Evolutionary conservation across 2,797 vertebrate species (phyloP), one percentile per base, ranked within the genome.

Genomic region (Xenentodon cancila): DNA sequence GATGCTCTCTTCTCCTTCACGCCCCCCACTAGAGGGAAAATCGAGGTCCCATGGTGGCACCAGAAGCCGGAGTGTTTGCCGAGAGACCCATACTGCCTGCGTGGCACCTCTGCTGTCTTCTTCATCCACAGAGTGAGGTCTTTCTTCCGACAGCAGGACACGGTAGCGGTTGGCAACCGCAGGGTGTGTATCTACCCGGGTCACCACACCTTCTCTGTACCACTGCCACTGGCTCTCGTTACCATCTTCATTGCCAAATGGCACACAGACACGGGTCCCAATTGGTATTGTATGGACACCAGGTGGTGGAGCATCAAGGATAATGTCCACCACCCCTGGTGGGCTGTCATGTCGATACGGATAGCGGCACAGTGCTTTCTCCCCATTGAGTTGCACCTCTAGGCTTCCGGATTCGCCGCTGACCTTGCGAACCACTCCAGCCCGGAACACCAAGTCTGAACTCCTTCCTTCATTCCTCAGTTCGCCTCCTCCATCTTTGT

Each of bases 401-500:
- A 97, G 80, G 79, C 90, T 92, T 45, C 94, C 89, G 69, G 89
- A 90, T 88, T 94, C 85, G 0, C 92, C 91, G 4, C 93, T 94
- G 56, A 96, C 93, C 77, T 94, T 93, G 53, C 95, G 95, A 11
- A 97, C 95, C 11, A 96, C 92, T 0, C 95, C 95, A 0, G 95
- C 91, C 51, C 93, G 81, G 68, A 96, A 96, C 57, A 93, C 80
- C 43, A 82, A 71, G 4, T 73, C 78, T 15, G 72, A 78, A 56
- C n/a, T 11, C 22, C 21, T 48, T 8, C 22, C 55, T 9, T 79
- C 75, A 0, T 55, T 71, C 45, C 57, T 70, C 11, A 83, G 64
- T 27, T 91, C 90, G 0, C 82, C 84, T 43, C 69, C 84, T 20
- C 56, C 83, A 1, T 80, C 77, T 59, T 88, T 84, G 0, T 78